Evolutionary conservation across 2,797 vertebrate genomes (phyloP).

Genomic region (Tamandua tetradactyla): DNA sequence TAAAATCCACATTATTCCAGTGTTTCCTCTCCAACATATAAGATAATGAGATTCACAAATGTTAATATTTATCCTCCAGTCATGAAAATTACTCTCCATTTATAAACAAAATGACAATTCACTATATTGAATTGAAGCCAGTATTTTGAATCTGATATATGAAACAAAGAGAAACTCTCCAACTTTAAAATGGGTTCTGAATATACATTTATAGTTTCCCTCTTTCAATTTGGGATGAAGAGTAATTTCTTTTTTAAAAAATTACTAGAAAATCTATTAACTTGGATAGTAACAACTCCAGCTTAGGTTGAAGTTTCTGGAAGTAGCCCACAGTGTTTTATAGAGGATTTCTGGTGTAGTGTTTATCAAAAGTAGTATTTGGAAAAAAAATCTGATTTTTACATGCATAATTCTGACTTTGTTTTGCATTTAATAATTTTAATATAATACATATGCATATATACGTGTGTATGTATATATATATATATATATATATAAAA

Average conservation of each 20-base stretch:
- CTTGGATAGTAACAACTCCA: not conserved
- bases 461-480: too few species aligned
- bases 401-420: not conserved
- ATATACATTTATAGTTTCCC: not conserved
- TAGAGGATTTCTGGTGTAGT: not conserved
- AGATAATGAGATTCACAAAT: not conserved
- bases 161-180: not conserved
- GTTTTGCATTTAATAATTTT: not conserved
- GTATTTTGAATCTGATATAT: not conserved
- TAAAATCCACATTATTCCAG: not conserved
- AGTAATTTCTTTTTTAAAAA: too few species aligned
- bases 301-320: not conserved
- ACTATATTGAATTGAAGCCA: not conserved
- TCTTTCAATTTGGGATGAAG: not conserved
- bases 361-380: not conserved
- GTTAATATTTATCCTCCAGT: not conserved
- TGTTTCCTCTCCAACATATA: not conserved
- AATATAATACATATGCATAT: too few species aligned
- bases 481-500: too few species aligned
- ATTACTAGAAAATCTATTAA: too few species aligned
- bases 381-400: not conserved
- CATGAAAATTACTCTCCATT: not conserved
- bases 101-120: not conserved
- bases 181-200: constrained; percentile 4
- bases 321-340: not conserved